A percentile compares a stretch with the other conserved stretches of the same genome.
Conservation (phyloP, 2,888 invertebrate genomes). For the Fragum fragum region DNA sequence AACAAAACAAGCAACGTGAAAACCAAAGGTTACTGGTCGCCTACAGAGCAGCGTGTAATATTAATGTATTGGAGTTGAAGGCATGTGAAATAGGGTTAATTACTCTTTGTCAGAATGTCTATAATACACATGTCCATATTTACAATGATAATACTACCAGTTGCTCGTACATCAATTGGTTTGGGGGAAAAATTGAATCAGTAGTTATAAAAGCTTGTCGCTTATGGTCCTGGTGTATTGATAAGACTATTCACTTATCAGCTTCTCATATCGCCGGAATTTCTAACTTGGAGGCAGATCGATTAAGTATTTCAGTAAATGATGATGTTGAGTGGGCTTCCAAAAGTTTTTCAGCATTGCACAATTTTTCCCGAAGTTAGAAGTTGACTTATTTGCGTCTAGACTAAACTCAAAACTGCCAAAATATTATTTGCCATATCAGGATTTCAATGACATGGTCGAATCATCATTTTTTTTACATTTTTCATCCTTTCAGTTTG, state of each 20-base stretch:
- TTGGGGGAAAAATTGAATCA: slow-evolving; percentile 11
- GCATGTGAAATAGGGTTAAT: not conserved
- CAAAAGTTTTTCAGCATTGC: slow-evolving; percentile 32
- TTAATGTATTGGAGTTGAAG: not conserved
- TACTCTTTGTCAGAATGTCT: not conserved
- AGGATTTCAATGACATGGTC: slow-evolving; percentile 40
- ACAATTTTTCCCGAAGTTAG: not conserved
- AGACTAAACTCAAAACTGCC: slow-evolving; percentile 38
- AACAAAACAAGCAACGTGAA: not conserved
- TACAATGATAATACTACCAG: not conserved
- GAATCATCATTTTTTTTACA: slow-evolving; percentile 22
- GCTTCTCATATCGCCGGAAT: not conserved
- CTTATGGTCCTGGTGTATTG: slow-evolving; percentile 51
- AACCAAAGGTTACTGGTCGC: not conserved
- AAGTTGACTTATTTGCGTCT: slow-evolving; percentile 45
- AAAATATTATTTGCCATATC: slow-evolving; percentile 24
- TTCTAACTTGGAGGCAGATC: not conserved
- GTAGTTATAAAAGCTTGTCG: slow-evolving; percentile 39
- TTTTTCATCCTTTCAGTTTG: slow-evolving; percentile 57
- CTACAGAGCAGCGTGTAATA: not conserved
- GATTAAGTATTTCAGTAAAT: not conserved
- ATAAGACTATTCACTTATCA: not conserved
- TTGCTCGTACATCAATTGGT: not conserved
- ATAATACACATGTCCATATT: not conserved
- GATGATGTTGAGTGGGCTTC: not conserved